These are phyloP conservation scores for Leptoteleia sp. DNA, from an alignment of 1,140 invertebrate genomes.

Conservation along the genomic window DNA sequence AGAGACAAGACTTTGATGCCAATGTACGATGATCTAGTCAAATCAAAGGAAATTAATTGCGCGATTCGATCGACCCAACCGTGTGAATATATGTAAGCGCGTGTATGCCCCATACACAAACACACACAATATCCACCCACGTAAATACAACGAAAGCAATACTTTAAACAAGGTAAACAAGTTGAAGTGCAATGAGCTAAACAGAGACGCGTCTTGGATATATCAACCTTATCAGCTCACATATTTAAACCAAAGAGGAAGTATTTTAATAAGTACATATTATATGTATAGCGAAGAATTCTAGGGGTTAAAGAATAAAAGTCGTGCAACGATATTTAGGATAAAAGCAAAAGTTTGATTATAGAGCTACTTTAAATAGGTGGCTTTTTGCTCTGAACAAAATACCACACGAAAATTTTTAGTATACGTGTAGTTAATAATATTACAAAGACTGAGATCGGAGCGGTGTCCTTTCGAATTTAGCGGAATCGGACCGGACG, in stretches of 20 bases:
- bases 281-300: conserved; percentile 52
- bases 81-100: conserved; percentile 40
- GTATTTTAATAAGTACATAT: conserved; percentile 64
- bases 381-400: conserved; percentile 57
- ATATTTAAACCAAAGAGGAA: conserved; percentile 56
- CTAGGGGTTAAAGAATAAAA: conserved; percentile 58
- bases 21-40: conserved; percentile 60
- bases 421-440: conserved; percentile 34
- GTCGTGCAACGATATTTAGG: conserved; percentile 73
- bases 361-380: conserved; percentile 34
- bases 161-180: conserved; percentile 79
- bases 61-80: conserved; percentile 32
- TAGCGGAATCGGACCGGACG: conserved; percentile 15
- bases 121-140: conserved; percentile 74
- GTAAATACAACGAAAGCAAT: conserved; percentile 81
- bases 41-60: conserved; percentile 27
- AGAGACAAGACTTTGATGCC: conserved; percentile 63
- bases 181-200: conserved; percentile 38
- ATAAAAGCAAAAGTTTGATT: conserved; percentile 41
- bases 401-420: conserved; percentile 35
- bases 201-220: conserved; percentile 38
- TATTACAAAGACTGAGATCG: conserved; percentile 53
- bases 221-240: conserved; percentile 64
- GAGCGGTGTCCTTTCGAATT: conserved; percentile 23
- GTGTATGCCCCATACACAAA: conserved; percentile 9